Evolutionary conservation across 2,888 invertebrate species (phyloP), one percentile per base, ranked within the genome.

Genomic region (Hyposoter dolosus): DNA sequence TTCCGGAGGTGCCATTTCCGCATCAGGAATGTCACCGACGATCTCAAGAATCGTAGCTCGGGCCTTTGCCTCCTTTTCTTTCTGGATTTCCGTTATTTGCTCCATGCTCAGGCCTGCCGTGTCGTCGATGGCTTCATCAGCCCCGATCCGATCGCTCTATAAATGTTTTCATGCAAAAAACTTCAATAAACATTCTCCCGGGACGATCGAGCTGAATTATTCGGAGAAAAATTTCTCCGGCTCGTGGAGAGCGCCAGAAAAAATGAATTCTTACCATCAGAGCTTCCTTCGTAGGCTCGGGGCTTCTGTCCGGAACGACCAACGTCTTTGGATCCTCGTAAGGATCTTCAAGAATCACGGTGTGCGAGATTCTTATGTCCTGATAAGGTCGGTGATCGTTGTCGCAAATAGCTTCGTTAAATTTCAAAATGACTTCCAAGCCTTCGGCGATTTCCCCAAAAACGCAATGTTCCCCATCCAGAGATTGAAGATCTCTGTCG

Each of bases 11-110:
- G 98, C 98, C 94, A 99, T 97, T 84, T 99, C 99, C 17, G 98
- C 99, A 95, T 99, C 98, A 0, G 99, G 99, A 82, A 99, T 95
- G 94, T 99, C 99, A 0, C 99, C 99, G 32, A 99, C 98, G 95
- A 99, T 99, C 95, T 99, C 99, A 60, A 99, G 95, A 90, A 99
- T 98, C 32, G 99, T 99, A 0, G 99, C 99, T 90, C 99, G 96
- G 1, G 99, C 99, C 94, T 98, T 98, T 0, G 99, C 99, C 94
- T 99, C 99, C 88, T 98, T 97, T 88, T 98, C 97, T 86, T 97
- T 97, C 88, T 98, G 95, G 93, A 98, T 96, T 95, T 99, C 99
- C 88, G 96, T 96, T 75, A 99, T 95, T 95, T 99, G 98, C 89
- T 96, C 96, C 56, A 95, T 95, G n/a, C 96, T 96, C 94, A 97